phyloP scores from a whole-genome alignment of 2,113 vertebrate genomes.

The Otus sunia region DNA sequence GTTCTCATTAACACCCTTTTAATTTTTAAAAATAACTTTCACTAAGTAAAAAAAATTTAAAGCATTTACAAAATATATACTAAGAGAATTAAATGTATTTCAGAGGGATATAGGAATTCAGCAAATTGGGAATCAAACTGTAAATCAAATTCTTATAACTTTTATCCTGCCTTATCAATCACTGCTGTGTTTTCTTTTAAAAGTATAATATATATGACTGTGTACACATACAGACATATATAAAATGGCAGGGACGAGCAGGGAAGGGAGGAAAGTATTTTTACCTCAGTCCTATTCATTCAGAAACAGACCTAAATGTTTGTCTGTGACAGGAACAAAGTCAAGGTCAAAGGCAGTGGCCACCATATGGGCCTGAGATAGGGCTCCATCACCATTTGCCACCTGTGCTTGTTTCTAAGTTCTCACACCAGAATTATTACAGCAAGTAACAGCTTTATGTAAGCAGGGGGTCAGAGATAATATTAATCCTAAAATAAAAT shows the following conservation, averaged over 20 bases:
- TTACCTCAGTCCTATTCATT: not conserved
- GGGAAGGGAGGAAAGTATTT: not conserved
- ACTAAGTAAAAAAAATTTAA: not conserved
- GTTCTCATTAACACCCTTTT: not conserved
- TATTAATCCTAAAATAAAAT: not conserved
- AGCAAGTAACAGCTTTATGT: slow-evolving; percentile 5
- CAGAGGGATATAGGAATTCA: not conserved
- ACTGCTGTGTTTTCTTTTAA: not conserved
- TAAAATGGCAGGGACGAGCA: not conserved
- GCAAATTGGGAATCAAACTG: not conserved
- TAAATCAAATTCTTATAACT: not conserved
- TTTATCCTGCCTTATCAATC: not conserved
- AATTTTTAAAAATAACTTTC: not conserved
- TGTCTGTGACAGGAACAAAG: not conserved
- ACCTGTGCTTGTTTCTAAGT: not conserved
- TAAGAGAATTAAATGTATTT: not conserved
- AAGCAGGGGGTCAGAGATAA: not conserved
- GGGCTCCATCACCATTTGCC: not conserved
- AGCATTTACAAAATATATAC: not conserved
- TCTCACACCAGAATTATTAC: not conserved
- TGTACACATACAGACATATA: not conserved
- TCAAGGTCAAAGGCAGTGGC: not conserved
- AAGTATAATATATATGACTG: not conserved
- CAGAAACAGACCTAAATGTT: not conserved
- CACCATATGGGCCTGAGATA: not conserved